phyloP scores from a whole-genome alignment of 64 coral and sea anemone species.

The Dendronephthya gigantea region DNA sequence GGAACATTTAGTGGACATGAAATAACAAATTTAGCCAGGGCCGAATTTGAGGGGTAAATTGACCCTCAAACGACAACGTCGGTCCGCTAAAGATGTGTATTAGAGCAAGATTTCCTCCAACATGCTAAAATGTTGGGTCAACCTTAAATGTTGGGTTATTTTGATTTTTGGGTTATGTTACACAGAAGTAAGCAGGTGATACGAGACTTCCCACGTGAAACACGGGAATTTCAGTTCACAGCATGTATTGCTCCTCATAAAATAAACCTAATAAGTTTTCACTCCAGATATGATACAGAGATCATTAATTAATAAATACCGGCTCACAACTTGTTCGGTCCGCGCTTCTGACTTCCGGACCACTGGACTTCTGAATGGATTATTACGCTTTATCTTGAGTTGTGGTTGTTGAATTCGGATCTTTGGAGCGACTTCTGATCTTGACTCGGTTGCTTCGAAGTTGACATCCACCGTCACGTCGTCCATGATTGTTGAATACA shows the following conservation, averaged over 20 bases:
- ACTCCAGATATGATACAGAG: neutral
- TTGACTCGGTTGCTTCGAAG: neutral
- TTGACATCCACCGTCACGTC: neutral
- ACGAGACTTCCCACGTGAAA: neutral
- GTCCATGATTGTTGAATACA: neutral
- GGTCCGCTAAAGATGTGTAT: too few species aligned
- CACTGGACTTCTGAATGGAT: constrained; percentile 3
- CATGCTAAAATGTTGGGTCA: too few species aligned
- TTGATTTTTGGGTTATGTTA: too few species aligned
- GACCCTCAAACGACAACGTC: too few species aligned
- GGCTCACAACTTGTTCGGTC: neutral
- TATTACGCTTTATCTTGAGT: neutral
- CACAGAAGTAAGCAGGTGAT: neutral
- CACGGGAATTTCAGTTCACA: too few species aligned
- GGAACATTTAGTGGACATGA: too few species aligned
- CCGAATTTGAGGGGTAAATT: too few species aligned
- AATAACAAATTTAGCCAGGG: too few species aligned
- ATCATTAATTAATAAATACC: neutral
- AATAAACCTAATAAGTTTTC: too few species aligned
- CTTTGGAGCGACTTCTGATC: neutral
- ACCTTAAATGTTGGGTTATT: too few species aligned
- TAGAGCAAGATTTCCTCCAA: too few species aligned
- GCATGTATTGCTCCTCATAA: too few species aligned
- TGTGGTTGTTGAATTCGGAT: neutral
- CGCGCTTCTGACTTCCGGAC: neutral